Evolutionary conservation across 23 tunicate species (phyloP).

Genomic region (Diplosoma virens): DNA sequence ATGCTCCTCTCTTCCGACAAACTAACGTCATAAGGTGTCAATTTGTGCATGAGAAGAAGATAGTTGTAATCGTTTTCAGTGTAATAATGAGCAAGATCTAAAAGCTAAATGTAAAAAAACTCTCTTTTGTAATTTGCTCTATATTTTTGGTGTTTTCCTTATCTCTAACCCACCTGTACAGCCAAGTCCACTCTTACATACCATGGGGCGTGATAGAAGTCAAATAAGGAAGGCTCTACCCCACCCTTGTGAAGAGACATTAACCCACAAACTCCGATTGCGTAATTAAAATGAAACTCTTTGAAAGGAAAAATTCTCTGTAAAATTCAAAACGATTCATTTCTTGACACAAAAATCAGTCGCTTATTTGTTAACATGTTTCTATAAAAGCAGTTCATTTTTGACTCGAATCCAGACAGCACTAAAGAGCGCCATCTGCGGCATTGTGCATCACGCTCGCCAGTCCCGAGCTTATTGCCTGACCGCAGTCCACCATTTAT

Average conservation of each 20-base stretch:
- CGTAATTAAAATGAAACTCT: constrained; percentile 54
- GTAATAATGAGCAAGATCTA: constrained; percentile 43
- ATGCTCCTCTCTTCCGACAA: constrained; percentile 30
- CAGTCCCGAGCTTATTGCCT: no score
- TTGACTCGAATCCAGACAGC: no score
- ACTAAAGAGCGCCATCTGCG: no score
- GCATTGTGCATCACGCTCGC: no score
- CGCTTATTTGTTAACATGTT: no score
- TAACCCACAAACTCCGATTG: constrained; percentile 57
- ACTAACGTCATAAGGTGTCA: constrained; percentile 52
- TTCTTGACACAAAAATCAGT: no score
- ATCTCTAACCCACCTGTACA: constrained; percentile 37
- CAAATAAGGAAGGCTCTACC: constrained; percentile 23
- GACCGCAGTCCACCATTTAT: no score
- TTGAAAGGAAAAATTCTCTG: constrained; percentile 59
- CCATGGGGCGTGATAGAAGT: constrained; percentile 66
- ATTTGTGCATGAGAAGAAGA: constrained; percentile 32
- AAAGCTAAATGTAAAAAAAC: constrained; percentile 20
- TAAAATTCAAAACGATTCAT: not conserved
- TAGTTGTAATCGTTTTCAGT: constrained; percentile 53
- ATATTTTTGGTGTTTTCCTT: not conserved
- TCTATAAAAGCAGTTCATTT: no score
- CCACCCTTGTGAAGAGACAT: constrained; percentile 21
- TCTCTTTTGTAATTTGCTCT: no score
- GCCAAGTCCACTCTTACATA: constrained; percentile 62